Evolutionary conservation across 2,888 invertebrate genomes (phyloP), one percentile per base, ranked within the genome.

Genomic region (Lapara coniferarum): DNA sequence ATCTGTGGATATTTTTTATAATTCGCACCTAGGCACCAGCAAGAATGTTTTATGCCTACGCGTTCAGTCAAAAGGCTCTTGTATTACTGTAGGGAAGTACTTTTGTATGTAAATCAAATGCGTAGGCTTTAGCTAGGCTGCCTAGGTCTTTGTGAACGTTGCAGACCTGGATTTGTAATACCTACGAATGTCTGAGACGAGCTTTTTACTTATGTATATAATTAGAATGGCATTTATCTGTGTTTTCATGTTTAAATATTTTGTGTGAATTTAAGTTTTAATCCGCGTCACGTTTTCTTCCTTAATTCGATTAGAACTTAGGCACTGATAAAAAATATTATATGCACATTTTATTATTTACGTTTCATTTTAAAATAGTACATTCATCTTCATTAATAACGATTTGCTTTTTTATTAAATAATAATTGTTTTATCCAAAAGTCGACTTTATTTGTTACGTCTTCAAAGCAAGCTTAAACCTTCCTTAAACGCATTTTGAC

Each of bases 21-120:
- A 51, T 58, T 66, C 51, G 25, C 63, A 19, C 63, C 63, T 63
- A 63, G 44, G 68, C 59, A 59, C 51, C 16, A 74, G 75, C 78
- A 83, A 84, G 88, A 88, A 90, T 89, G 87, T 83, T 85, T 85
- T 82, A 87, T 87, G 85, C 92, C 91, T 91, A 92, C 92, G 90
- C 90, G 80, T 78, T 77, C 76, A 88, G 86, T 86, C 87, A 85
- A 87, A 87, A 85, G 84, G 84, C 81, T 81, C 85, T 84, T 84
- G 85, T 83, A 83, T 79, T 76, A 76, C 77, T 82, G 82, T 79
- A 79, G 83, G 88, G 87, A 89, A 89, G 90, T 91, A 92, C 92
- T 92, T 92, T 92, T 92, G 93, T 93, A 92, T 93, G 92, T 90
- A 91, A 92, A 93, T 92, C 84, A 75, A 85, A 83, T 85, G 92